These are phyloP conservation scores for Pterostichus niger DNA, from an alignment of 2,888 invertebrate species.

Conservation along the genomic window DNA sequence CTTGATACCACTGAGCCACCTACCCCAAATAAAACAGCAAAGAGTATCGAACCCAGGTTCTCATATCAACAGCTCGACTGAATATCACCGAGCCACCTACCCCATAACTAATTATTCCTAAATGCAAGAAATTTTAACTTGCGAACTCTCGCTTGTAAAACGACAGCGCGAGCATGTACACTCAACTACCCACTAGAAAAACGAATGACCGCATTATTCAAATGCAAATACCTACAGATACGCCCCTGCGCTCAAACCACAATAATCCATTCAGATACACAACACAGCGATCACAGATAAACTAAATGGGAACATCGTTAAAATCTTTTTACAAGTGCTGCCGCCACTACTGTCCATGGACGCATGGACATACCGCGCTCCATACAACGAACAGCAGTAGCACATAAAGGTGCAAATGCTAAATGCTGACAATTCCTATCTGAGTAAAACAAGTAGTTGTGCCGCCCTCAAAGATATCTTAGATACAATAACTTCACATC, in stretches of 20 bases:
- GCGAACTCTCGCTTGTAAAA: too few relatives aligned
- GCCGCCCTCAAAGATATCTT: slow-evolving; percentile 50
- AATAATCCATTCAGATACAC: slow-evolving; percentile 16
- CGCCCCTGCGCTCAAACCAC: not conserved
- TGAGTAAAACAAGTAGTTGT: slow-evolving; percentile 52
- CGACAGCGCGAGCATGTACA: too few relatives aligned
- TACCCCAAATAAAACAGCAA: too few relatives aligned
- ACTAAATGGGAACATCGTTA: slow-evolving; percentile 65
- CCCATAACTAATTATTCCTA: too few relatives aligned
- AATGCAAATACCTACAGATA: too few relatives aligned
- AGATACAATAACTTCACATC: slow-evolving; percentile 46
- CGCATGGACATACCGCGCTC: not conserved
- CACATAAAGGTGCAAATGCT: slow-evolving; percentile 60
- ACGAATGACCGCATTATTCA: not conserved
- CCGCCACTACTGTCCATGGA: too few relatives aligned
- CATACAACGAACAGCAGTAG: not conserved
- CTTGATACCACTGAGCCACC: too few relatives aligned
- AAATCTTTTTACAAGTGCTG: slow-evolving; percentile 57
- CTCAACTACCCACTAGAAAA: too few relatives aligned
- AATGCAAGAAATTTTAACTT: too few relatives aligned
- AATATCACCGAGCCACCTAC: too few relatives aligned
- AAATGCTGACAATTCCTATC: slow-evolving; percentile 38
- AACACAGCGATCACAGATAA: slow-evolving; percentile 50
- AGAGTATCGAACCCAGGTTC: too few relatives aligned
- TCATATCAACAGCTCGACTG: too few relatives aligned